phyloP scores from a whole-genome alignment of 2,888 invertebrate species.

The Dryobotodes eremita region DNA sequence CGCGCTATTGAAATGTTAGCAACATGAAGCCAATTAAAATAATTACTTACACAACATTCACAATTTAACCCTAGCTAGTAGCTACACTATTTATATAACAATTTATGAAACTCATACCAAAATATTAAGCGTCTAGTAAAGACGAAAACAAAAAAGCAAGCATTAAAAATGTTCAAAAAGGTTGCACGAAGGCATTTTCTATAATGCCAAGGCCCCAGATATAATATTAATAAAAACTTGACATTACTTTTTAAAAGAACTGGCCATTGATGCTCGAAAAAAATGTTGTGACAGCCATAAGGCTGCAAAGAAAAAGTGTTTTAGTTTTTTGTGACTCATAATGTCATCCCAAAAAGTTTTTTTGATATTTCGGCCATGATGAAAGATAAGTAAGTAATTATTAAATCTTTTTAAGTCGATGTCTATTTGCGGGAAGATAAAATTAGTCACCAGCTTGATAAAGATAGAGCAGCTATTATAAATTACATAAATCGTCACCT shows the following conservation, averaged over 20 bases:
- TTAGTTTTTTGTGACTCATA: constrained; percentile 52
- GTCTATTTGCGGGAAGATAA: constrained; percentile 45
- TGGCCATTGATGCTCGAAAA: constrained; percentile 52
- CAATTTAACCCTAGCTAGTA: not conserved
- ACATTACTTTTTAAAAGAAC: constrained; percentile 55
- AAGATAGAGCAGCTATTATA: not conserved
- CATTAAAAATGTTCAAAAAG: constrained; percentile 50
- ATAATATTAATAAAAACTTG: constrained; percentile 48
- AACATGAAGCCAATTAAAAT: constrained; percentile 19
- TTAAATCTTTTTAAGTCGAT: constrained; percentile 43
- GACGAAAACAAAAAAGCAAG: constrained; percentile 33
- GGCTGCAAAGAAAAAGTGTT: constrained; percentile 18
- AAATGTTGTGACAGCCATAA: constrained; percentile 60
- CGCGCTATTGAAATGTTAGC: not conserved
- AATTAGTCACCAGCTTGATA: constrained; percentile 44
- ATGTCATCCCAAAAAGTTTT: constrained; percentile 53
- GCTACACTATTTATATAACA: constrained; percentile 17
- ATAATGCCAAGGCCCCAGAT: constrained; percentile 60
- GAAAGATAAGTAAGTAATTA: constrained; percentile 32
- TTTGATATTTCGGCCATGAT: constrained; percentile 40
- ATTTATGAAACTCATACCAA: constrained; percentile 13
- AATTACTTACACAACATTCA: constrained; percentile 13
- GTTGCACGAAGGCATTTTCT: constrained; percentile 60
- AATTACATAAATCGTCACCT: constrained; percentile 4
- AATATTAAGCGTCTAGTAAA: constrained; percentile 12